Evolutionary conservation across 1,140 invertebrate genomes (phyloP).

Genomic region (Psilanteris sp.): DNA sequence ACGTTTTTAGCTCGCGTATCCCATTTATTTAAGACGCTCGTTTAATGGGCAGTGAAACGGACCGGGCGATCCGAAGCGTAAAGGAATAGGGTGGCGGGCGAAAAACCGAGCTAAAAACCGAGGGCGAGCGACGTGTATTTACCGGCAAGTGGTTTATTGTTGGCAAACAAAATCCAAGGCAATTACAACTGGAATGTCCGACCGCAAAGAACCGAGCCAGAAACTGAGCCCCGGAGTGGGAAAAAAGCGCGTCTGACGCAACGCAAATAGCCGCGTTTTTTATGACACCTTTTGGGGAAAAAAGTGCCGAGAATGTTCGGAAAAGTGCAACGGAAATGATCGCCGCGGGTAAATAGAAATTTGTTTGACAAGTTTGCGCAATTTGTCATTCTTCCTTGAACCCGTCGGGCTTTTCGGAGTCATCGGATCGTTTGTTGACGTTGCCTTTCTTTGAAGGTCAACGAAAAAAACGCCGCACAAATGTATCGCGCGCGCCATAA

Average conservation of each 20-base stretch:
- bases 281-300: conserved; percentile 33
- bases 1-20: conserved; percentile 67
- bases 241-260: conserved; percentile 34
- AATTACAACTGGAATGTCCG: conserved; percentile 73
- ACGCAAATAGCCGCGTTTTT: conserved; percentile 36
- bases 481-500: too few species aligned
- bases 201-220: conserved; percentile 41
- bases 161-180: conserved; percentile 73
- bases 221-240: conserved; percentile 24
- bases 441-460: too few species aligned
- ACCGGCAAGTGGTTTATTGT: conserved; percentile 70
- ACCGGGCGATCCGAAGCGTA: conserved; percentile 39
- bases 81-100: conserved; percentile 33
- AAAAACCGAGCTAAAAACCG: conserved; percentile 33
- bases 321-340: conserved; percentile 39
- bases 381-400: conserved; percentile 17
- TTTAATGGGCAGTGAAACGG: conserved; percentile 52
- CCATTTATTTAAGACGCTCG: conserved; percentile 63
- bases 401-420: too few species aligned
- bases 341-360: conserved; percentile 19
- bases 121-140: conserved; percentile 62
- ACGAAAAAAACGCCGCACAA: too few species aligned
- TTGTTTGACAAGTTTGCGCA: conserved; percentile 25
- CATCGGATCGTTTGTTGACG: too few species aligned
- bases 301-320: conserved; percentile 3